Evolutionary conservation across 2,797 vertebrate species (phyloP), one percentile per base, ranked within the genome.

Genomic region (Sarcoramphus papa): DNA sequence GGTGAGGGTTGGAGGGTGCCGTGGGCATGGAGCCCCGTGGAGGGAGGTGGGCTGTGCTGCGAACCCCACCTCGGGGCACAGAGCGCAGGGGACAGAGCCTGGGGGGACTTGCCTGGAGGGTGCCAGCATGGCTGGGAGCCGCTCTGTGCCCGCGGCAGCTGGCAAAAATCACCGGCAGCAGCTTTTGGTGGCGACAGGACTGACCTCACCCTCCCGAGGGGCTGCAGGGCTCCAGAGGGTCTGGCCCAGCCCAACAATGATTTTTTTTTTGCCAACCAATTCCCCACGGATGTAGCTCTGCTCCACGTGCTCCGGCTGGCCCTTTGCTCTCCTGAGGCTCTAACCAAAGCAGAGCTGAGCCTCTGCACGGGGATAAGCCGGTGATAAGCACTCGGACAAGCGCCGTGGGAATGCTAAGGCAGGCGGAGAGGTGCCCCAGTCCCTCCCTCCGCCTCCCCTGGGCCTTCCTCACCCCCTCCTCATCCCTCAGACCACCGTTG

Each of bases 11-110:
- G 28, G 54, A 64, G 88, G 62, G 28, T 82, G 47, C 45, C 31
- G 0, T 6, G 62, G 86, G 43, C 35, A 27, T 4, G 48, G 57
- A 72, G n/a, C 24, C 37, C 62, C 0, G 0, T 5, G 48, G 25
- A 85, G n/a, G 70, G 84, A 60, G 68, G 27, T 24, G 41, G 41
- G 62, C 45, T 81, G 57, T 25, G 40, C 57, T 21, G 6, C 37
- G 77, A 47, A 14, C 28, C 51, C 63, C 50, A 40, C 48, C 41
- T 31, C 2, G 4, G 57, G 57, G 35, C 50, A 50, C 78, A 27
- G 13, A 45, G 50, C 3, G 0, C 62, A 31, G 87, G 43, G 45
- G 65, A 78, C 9, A 8, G 76, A 89, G 68, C 48, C 18, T 56
- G 7, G 18, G 18, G 50, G 53, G 51, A 50, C 21, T 43, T 35